A percentile compares a stretch with the other conserved stretches of the same genome.
Evolutionary conservation across 2,113 vertebrate species (phyloP).

Genomic region (Cyphomyrus discorhynchus): DNA sequence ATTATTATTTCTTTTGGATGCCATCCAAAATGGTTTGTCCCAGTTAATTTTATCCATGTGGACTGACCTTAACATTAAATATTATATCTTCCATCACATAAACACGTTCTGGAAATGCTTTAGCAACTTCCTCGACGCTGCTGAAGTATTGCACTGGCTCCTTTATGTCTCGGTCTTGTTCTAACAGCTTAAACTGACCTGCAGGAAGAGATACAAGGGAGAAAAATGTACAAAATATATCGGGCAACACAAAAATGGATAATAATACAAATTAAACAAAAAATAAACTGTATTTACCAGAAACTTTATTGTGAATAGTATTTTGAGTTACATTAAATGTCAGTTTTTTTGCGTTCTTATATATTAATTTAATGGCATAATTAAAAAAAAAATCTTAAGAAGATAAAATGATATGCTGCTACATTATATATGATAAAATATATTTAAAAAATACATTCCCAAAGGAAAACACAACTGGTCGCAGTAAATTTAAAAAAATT

Average conservation of each 20-base stretch:
- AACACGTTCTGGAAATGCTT: constrained; percentile 96
- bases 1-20: not conserved
- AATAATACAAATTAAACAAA: not conserved
- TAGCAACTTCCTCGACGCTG: constrained; percentile 98
- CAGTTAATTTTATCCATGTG: not conserved
- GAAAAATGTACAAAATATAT: not conserved
- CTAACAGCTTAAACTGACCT: constrained; percentile 98
- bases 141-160: constrained; percentile 97
- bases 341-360: not conserved
- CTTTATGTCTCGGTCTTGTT: constrained; percentile 97
- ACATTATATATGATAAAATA: not conserved
- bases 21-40: not conserved
- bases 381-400: not conserved
- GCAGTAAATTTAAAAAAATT: not conserved
- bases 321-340: not conserved
- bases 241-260: not conserved
- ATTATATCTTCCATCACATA: constrained; percentile 99
- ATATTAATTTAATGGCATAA: not conserved
- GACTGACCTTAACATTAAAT: constrained; percentile 94
- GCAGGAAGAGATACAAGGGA: constrained; percentile 31
- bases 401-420: not conserved
- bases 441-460: not conserved
- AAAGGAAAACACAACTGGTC: not conserved
- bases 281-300: not conserved
- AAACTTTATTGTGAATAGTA: not conserved